A percentile compares a stretch with the other conserved stretches of the same genome.
phyloP scores from a whole-genome alignment of 2,888 invertebrate species.

The Rhaphigaster nebulosa region DNA sequence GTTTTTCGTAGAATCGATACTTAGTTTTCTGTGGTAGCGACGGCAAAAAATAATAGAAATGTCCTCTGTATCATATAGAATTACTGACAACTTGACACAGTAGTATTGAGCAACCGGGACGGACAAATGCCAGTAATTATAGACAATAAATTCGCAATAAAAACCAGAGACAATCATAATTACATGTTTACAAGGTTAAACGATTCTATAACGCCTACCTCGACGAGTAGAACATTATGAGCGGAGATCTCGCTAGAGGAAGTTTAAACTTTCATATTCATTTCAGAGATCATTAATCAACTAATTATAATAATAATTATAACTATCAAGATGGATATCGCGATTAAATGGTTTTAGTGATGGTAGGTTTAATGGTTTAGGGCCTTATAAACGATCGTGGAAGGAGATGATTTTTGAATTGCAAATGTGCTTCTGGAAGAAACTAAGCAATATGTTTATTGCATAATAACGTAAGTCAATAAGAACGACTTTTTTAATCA shows the following conservation, averaged over 20 bases:
- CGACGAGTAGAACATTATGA: not conserved
- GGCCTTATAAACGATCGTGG: not conserved
- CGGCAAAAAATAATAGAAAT: not conserved
- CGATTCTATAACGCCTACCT: not conserved
- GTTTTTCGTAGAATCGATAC: not conserved
- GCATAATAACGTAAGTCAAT: not conserved
- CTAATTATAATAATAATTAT: constrained; percentile 8
- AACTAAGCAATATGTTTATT: not conserved
- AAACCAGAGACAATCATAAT: not conserved
- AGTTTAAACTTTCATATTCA: not conserved
- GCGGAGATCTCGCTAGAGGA: not conserved
- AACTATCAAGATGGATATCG: not conserved
- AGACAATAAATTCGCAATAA: not conserved
- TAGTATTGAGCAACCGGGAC: not conserved
- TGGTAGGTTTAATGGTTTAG: not conserved
- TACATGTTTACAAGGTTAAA: not conserved
- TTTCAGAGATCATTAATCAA: not conserved
- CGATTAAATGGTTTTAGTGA: not conserved
- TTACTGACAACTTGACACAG: not conserved
- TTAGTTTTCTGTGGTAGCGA: not conserved
- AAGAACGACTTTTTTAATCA: not conserved
- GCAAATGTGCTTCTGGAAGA: not conserved
- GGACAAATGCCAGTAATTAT: not conserved
- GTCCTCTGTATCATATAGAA: no score
- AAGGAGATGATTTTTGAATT: not conserved